Conservation (phyloP, 2,113 vertebrate species). For the Lontra canadensis region DNA sequence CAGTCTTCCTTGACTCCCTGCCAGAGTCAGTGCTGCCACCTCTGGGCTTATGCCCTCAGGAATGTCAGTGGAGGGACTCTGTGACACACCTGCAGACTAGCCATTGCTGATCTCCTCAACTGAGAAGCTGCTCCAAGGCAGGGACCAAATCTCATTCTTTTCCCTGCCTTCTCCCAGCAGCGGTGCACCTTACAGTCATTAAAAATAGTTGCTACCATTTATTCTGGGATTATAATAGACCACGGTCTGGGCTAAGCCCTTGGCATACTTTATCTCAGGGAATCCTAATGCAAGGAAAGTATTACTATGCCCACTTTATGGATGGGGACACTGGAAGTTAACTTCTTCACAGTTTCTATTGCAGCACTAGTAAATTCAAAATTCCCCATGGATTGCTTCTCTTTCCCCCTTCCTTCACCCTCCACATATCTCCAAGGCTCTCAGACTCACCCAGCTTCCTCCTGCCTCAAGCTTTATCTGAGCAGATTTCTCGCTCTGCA, state of each 20-base stretch:
- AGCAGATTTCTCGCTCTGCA: neutral
- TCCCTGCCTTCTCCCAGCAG: neutral
- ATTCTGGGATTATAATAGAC: neutral
- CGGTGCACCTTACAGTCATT: neutral
- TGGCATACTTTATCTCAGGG: neutral
- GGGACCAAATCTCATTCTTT: neutral
- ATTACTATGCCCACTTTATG: neutral
- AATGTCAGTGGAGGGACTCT: neutral
- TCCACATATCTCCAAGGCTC: neutral
- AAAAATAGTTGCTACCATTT: neutral
- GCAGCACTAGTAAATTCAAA: neutral
- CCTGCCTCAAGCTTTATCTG: neutral
- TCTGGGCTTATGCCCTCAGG: neutral
- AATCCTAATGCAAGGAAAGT: neutral
- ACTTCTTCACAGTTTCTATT: neutral
- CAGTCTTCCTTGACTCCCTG: neutral
- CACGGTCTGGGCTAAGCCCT: neutral
- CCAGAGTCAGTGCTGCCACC: neutral
- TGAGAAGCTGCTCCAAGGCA: neutral
- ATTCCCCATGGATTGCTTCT: neutral
- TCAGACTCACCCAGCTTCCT: neutral
- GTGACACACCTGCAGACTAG: neutral
- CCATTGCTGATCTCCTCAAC: neutral
- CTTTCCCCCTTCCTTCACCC: neutral
- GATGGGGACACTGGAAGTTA: neutral